phyloP scores from a whole-genome alignment of 2,113 vertebrate genomes.

The Felis catus region DNA sequence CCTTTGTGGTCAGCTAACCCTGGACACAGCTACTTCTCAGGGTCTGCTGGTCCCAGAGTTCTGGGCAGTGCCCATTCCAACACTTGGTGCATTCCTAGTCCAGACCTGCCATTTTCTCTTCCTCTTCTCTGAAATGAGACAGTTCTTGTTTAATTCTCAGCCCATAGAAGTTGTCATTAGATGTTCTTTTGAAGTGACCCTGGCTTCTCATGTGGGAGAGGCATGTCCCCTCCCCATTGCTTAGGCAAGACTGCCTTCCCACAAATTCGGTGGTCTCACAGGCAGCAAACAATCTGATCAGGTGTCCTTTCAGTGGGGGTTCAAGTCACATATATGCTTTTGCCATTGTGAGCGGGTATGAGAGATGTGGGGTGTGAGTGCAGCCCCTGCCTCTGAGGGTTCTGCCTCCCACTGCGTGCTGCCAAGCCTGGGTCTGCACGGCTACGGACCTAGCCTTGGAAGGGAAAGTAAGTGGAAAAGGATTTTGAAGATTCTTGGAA shows the following conservation, averaged over 20 bases:
- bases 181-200: not conserved
- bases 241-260: not conserved
- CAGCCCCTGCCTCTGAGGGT: not conserved
- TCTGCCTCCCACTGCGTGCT: not conserved
- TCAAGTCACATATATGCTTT: not conserved
- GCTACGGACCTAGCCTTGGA: not conserved
- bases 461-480: not conserved
- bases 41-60: not conserved
- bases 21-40: slow-evolving; percentile 23
- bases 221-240: not conserved
- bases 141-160: not conserved
- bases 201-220: not conserved
- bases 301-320: not conserved
- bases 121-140: not conserved
- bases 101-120: not conserved
- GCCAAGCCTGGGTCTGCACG: not conserved
- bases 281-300: not conserved
- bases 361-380: not conserved
- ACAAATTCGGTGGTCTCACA: not conserved
- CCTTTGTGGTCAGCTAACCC: slow-evolving; percentile 33
- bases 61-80: not conserved
- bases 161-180: not conserved
- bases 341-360: not conserved
- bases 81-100: not conserved
- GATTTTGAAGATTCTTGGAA: slow-evolving; percentile 27